Conservation (phyloP, 2,888 invertebrate species). For the Nudaria mundana region DNA sequence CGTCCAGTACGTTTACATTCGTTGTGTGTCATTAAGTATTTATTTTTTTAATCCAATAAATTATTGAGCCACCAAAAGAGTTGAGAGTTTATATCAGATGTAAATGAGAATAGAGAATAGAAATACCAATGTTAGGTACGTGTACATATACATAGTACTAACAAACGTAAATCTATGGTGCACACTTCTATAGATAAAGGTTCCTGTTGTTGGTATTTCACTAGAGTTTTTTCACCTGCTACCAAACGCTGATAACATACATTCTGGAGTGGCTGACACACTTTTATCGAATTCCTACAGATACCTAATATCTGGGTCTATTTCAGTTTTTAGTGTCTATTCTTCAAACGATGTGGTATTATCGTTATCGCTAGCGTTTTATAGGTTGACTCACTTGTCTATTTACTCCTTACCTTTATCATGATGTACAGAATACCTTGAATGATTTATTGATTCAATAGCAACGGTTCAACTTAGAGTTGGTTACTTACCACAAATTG, state of each 20-base stretch:
- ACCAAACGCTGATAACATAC: slow-evolving; percentile 39
- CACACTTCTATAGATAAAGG: slow-evolving; percentile 26
- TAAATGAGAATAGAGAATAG: too few relatives aligned
- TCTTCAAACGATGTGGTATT: slow-evolving; percentile 18
- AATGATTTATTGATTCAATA: too few relatives aligned
- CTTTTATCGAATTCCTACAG: slow-evolving; percentile 49
- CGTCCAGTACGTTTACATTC: too few relatives aligned
- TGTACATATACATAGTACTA: too few relatives aligned
- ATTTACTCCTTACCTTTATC: slow-evolving; percentile 25
- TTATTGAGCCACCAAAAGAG: too few relatives aligned
- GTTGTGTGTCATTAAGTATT: too few relatives aligned
- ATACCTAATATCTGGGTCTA: slow-evolving; percentile 42
- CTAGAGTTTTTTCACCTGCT: slow-evolving; percentile 42
- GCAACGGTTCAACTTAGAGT: too few relatives aligned
- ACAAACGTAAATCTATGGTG: too few relatives aligned
- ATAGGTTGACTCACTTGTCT: slow-evolving; percentile 12
- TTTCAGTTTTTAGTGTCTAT: slow-evolving; percentile 23
- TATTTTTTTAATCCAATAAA: too few relatives aligned
- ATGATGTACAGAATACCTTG: slow-evolving; percentile 14
- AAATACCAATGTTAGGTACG: too few relatives aligned
- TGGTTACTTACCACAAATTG: slow-evolving; percentile 43
- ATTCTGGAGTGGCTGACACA: slow-evolving; percentile 55
- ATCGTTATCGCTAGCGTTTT: slow-evolving; percentile 23
- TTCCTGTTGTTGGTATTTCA: slow-evolving; percentile 15
- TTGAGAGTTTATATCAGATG: too few relatives aligned